Evolutionary conservation across 2,888 invertebrate genomes (phyloP), one percentile per base, ranked within the genome.

Genomic region (Protophormia terraenovae): DNA sequence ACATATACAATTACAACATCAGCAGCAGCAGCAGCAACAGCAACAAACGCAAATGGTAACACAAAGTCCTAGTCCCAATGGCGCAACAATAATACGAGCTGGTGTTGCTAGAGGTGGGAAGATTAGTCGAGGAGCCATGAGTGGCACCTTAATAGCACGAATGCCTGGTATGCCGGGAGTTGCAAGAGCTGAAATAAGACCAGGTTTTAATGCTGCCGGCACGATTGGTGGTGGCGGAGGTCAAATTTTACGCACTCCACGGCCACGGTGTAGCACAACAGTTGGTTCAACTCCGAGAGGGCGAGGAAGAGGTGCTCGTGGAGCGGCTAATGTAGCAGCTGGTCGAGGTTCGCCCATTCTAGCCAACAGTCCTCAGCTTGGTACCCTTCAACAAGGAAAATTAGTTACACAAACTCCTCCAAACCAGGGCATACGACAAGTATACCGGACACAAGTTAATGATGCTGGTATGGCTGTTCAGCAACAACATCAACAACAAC

Each of bases 401-500:
- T 50, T 87, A 32, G 79, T 87, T 10, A 82, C 86, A 19, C 86
- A 86, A 35, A 35, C 83, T 8, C 62, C 66, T n/a, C 55, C 79
- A 32, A 84, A 66, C 81, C 87, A 78, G 27, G 82, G 84, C 14
- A 80, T 81, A 19, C 66, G 84, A 14, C 87, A 88, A 71, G 75
- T 87, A 1, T 88, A 87, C 38, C 82, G 87, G 41, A 85, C 84
- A 16, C 77, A 78, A 83, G 55, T 86, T 7, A 81, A 19, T 12
- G 87, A 88, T 19, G 53, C 50, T 8, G 62, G 10, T 58, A 3
- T 53, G 3, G 67, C 60, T 50, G 12, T 64, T 29, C 82, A 83
- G 38, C 82, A 82, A n/a, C 78, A 79, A 8, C 86, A n/a, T n/a
- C n/a, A 87, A 24, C 88, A 87, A 10, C 89, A 88, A 55, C 89